phyloP scores from a whole-genome alignment of 1,140 invertebrate species.

The Melanaphis sacchari region DNA sequence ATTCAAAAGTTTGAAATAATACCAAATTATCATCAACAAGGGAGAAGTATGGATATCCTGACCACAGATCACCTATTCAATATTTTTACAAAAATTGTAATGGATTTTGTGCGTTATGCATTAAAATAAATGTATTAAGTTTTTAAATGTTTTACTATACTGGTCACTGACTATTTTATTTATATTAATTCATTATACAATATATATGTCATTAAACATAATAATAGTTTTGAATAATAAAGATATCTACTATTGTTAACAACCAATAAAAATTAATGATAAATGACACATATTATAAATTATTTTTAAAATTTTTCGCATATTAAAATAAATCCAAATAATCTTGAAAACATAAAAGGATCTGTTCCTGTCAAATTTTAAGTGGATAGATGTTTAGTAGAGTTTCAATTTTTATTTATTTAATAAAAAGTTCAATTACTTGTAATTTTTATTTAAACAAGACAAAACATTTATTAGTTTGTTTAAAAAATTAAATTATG shows the following conservation, averaged over 20 bases:
- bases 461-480: no score
- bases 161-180: background rate
- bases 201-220: background rate
- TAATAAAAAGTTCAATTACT: no score
- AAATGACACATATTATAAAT: no score
- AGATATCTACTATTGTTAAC: background rate
- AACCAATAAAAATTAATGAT: no score
- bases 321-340: no score
- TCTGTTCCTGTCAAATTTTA: no score
- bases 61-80: slow-evolving; percentile 19
- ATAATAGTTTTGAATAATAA: background rate
- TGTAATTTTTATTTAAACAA: no score
- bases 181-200: background rate
- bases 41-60: slow-evolving; percentile 7
- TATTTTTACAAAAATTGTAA: slow-evolving; percentile 35
- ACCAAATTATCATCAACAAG: slow-evolving; percentile 44
- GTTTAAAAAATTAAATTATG: no score
- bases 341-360: no score
- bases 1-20: slow-evolving; percentile 38
- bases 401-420: no score
- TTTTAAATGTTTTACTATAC: background rate
- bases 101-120: slow-evolving; percentile 22
- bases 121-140: background rate
- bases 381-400: no score
- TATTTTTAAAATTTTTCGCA: no score